phyloP scores from a whole-genome alignment of 2,113 vertebrate genomes.

The Athene cunicularia region DNA sequence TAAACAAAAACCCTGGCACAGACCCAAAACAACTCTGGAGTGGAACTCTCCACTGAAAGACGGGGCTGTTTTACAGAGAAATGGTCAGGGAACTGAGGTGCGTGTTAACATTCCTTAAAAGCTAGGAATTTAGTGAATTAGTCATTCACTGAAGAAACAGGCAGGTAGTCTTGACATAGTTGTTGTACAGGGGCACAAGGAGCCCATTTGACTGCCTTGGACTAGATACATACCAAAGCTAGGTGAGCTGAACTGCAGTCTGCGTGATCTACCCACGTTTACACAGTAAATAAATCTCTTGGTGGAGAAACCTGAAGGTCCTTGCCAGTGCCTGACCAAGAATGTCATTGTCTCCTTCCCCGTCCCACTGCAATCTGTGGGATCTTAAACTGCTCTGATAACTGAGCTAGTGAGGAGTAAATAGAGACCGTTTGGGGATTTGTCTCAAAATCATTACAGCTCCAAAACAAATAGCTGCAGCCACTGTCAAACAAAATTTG shows the following conservation, averaged over 20 bases:
- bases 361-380: not conserved
- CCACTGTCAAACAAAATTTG: not conserved
- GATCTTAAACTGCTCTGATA: not conserved
- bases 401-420: not conserved
- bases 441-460: not conserved
- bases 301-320: not conserved
- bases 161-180: not conserved
- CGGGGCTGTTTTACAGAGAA: not conserved
- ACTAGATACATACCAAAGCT: too few relatives aligned
- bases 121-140: not conserved
- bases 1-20: not conserved
- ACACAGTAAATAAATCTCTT: not conserved
- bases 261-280: not conserved
- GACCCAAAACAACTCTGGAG: not conserved
- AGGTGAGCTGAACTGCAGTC: not conserved
- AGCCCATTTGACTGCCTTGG: not conserved
- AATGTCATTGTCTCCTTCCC: not conserved
- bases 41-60: not conserved
- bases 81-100: accelerated
- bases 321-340: not conserved
- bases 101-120: not conserved
- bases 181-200: not conserved
- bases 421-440: not conserved
- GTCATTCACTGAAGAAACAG: not conserved
- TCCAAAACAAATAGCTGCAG: not conserved